A percentile compares a stretch with the other conserved stretches of the same genome.
These are phyloP conservation scores for Scaptodrosophila lebanonensis DNA, from an alignment of 1,140 invertebrate genomes.

Conservation along the genomic window DNA sequence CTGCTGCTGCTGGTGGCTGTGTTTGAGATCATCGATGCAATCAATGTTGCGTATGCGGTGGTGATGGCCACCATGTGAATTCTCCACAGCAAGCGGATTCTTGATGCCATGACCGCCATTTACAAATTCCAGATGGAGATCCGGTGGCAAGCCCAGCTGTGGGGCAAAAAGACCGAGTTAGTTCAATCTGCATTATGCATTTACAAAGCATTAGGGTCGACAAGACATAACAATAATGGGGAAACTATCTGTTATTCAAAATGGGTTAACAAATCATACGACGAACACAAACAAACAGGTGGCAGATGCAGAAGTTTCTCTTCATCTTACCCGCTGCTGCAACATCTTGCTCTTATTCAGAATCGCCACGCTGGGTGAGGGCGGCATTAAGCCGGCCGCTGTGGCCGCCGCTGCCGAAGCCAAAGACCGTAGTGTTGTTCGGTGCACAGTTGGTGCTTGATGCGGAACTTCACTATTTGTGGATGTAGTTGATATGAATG, in stretches of 20 bases:
- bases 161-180: background rate
- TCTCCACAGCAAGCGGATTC: constrained; percentile 93
- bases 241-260: no score
- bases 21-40: constrained; percentile 75
- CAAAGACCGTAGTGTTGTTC: constrained; percentile 50
- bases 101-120: constrained; percentile 99
- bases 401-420: constrained; percentile 54
- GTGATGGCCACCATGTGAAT: constrained; percentile 77
- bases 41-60: constrained; percentile 79
- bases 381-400: constrained; percentile 43
- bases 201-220: background rate
- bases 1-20: constrained; percentile 59
- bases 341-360: constrained; percentile 84
- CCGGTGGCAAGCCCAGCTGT: constrained; percentile 90
- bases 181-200: background rate
- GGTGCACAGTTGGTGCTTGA: constrained; percentile 49
- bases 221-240: constrained; percentile 27
- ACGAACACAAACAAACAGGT: constrained; percentile 6
- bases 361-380: constrained; percentile 76
- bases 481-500: constrained; percentile 36
- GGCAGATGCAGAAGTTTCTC: background rate
- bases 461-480: constrained; percentile 20
- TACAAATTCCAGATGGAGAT: constrained; percentile 95
- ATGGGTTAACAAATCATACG: constrained; percentile 2
- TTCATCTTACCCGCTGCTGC: constrained; percentile 88